These are phyloP conservation scores for Synergus gifuensis DNA, from an alignment of 2,888 invertebrate genomes.

Conservation along the genomic window DNA sequence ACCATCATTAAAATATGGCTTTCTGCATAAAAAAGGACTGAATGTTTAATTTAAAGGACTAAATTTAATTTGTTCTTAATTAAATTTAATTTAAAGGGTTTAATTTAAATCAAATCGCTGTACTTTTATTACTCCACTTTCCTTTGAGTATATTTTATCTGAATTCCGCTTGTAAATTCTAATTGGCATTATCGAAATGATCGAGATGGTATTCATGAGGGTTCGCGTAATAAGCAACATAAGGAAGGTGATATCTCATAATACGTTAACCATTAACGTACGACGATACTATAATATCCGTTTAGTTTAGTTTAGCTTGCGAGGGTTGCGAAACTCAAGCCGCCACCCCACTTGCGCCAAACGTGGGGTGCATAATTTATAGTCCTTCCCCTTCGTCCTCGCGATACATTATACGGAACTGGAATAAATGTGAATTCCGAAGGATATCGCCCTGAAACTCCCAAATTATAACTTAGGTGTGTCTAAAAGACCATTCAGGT, in stretches of 20 bases:
- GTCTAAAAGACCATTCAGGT: neutral
- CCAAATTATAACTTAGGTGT: constrained; percentile 35
- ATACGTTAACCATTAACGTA: constrained; percentile 73
- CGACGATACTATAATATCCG: constrained; percentile 75
- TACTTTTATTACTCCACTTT: neutral
- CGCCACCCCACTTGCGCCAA: constrained; percentile 54
- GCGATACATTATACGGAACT: constrained; percentile 47
- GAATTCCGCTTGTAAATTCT: constrained; percentile 40
- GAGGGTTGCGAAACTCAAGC: constrained; percentile 58
- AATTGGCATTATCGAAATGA: constrained; percentile 43
- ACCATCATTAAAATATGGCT: too few species aligned
- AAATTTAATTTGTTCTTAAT: too few species aligned
- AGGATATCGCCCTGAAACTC: constrained; percentile 58
- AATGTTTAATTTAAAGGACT: too few species aligned
- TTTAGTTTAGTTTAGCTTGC: constrained; percentile 69
- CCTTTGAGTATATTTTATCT: constrained; percentile 23
- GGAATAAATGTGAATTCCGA: constrained; percentile 65
- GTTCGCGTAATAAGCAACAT: constrained; percentile 69
- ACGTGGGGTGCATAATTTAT: constrained; percentile 76
- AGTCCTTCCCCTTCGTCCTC: constrained; percentile 58
- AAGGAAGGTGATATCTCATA: constrained; percentile 74
- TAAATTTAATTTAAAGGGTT: too few species aligned
- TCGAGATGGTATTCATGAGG: constrained; percentile 47
- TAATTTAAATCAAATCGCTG: neutral
- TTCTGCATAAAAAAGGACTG: too few species aligned